Percentiles rank a stretch among this genome's conserved stretches.
Conservation (phyloP, 2,113 vertebrate species). For the Nothocercus julius region DNA sequence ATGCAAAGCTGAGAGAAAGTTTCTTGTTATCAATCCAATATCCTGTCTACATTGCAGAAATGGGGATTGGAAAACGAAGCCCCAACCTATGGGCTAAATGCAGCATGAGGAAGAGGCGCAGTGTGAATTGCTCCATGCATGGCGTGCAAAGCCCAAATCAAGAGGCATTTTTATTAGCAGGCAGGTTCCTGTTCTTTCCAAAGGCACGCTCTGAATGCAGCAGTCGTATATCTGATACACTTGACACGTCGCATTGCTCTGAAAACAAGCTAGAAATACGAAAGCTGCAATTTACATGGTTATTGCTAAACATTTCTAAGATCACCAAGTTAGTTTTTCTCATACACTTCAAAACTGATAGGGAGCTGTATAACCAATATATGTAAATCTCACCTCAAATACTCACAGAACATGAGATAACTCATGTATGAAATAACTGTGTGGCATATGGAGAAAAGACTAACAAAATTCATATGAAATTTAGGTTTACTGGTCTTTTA, state of each 20-base stretch:
- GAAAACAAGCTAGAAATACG: not conserved
- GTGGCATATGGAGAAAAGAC: not conserved
- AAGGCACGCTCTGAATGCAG: not conserved
- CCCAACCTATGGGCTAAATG: not conserved
- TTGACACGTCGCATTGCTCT: not conserved
- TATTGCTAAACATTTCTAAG: not conserved
- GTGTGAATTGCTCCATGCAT: not conserved
- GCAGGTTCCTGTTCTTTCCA: not conserved
- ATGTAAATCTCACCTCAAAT: not conserved
- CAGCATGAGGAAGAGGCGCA: not conserved
- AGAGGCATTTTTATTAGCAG: constrained; percentile 5
- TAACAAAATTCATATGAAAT: not conserved
- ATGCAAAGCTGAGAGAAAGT: constrained; percentile 2
- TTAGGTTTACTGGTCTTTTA: not conserved
- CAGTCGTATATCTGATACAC: not conserved
- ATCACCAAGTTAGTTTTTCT: not conserved
- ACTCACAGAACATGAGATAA: not conserved
- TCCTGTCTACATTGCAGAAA: constrained; percentile 8
- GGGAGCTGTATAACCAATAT: not conserved
- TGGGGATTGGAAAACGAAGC: constrained; percentile 1
- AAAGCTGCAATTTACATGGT: not conserved
- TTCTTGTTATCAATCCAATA: constrained; percentile 4
- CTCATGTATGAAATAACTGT: not conserved
- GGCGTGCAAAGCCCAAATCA: not conserved
- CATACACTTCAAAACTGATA: not conserved